phyloP scores from a whole-genome alignment of 2,113 vertebrate genomes.

The Osmerus eperlanus region DNA sequence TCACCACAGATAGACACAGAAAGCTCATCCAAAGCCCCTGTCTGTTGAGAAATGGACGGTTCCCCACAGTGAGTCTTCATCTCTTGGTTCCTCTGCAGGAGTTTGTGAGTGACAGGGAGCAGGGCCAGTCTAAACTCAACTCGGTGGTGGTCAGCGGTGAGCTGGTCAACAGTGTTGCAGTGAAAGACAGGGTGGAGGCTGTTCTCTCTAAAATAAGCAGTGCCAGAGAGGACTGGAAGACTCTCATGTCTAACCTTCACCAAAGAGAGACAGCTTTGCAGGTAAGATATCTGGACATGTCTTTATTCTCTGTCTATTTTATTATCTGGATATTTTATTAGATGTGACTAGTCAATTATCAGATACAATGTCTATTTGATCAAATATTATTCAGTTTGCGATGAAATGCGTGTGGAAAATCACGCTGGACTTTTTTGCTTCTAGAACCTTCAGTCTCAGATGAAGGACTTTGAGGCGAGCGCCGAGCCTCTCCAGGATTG shows the following conservation, averaged over 20 bases:
- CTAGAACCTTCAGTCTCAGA: conserved; percentile 88
- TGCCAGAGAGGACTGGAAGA: conserved; percentile 90
- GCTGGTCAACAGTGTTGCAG: conserved; percentile 74
- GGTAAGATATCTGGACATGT: conserved; percentile 63
- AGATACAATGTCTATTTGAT: too few relatives aligned
- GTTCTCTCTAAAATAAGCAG: conserved; percentile 74
- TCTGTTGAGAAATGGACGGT: background rate
- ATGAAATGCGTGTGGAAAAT: background rate
- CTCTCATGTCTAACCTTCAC: conserved; percentile 84
- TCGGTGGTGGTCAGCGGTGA: conserved; percentile 79
- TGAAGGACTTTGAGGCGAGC: conserved; percentile 91
- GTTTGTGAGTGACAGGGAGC: conserved; percentile 85
- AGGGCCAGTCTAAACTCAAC: conserved; percentile 86
- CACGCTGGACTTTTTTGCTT: conserved; percentile 2
- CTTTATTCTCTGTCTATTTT: background rate
- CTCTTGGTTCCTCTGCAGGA: conserved; percentile 71
- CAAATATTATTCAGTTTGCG: too few relatives aligned
- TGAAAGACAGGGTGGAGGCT: conserved; percentile 78
- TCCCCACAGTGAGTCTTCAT: background rate
- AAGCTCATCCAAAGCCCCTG: background rate
- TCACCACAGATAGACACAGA: too few relatives aligned
- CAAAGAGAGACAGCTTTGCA: conserved; percentile 83
- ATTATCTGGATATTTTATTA: too few relatives aligned
- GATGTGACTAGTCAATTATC: too few relatives aligned
- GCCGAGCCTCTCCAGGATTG: conserved; percentile 87